Evolutionary conservation across 2,888 invertebrate genomes (phyloP).

Genomic region (Coecobrya sp.): DNA sequence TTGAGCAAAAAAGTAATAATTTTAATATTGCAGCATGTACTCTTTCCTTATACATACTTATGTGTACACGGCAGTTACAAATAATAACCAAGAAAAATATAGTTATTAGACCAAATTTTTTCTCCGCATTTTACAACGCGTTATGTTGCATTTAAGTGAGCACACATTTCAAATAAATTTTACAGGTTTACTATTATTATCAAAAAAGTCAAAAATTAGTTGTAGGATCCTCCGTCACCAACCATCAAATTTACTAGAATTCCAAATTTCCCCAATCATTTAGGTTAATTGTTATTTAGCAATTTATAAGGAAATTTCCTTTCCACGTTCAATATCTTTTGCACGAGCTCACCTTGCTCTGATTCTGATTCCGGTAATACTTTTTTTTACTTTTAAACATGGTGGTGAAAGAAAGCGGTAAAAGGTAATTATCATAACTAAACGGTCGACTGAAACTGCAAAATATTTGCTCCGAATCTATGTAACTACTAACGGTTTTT

Average conservation of each 20-base stretch:
- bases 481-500: background rate
- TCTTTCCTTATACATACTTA: too few relatives aligned
- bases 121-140: too few relatives aligned
- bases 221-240: background rate
- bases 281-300: background rate
- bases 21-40: too few relatives aligned
- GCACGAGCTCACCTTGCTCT: background rate
- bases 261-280: background rate
- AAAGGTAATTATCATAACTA: background rate
- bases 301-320: background rate
- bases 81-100: too few relatives aligned
- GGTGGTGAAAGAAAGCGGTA: slow-evolving; percentile 39
- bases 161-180: too few relatives aligned
- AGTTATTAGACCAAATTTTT: too few relatives aligned
- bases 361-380: background rate
- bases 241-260: background rate
- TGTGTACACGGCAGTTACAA: too few relatives aligned
- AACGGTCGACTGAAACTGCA: background rate
- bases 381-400: background rate
- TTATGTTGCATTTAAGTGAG: too few relatives aligned
- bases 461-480: slow-evolving; percentile 12
- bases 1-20: background rate
- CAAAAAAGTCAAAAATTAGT: too few relatives aligned
- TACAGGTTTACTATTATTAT: too few relatives aligned
- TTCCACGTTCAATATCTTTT: background rate